Evolutionary conservation across 2,888 invertebrate species (phyloP), one percentile per base, ranked within the genome.

Genomic region (Metacarcinus magister): DNA sequence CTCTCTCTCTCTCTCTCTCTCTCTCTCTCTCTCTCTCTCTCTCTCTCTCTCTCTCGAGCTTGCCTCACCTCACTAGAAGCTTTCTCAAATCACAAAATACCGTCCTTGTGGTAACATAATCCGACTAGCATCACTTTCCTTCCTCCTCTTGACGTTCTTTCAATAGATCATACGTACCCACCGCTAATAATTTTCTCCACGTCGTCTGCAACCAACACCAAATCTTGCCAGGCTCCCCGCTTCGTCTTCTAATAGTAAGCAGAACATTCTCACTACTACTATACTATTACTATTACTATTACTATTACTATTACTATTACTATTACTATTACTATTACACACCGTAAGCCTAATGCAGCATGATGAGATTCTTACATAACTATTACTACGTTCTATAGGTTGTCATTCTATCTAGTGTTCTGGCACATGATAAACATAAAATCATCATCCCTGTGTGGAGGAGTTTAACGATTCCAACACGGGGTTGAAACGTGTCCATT

Each of bases 1-100:
- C 82, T 82, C 82, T 82, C 82, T 82, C 82, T 82, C 82, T 82
- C 82, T 82, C 82, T 82, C 82, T 82, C 82, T 82, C 82, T 82
- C 82, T 82, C 82, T 82, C 82, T 82, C 82, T 82, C 82, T 82
- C 82, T 32, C 82, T 32, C 32, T 67, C 67, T 67, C 67, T 67
- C 67, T 67, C 67, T 19, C 67, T 13, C n/a, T n/a, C n/a, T n/a
- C n/a, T n/a, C n/a, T n/a, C n/a, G n/a, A n/a, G n/a, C n/a, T n/a
- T 67, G 67, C 1, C 67, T 67, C 67, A 67, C 67, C n/a, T 67
- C 67, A 67, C 67, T 4, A 23, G n/a, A 67, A 67, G 67, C 23
- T 16, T 67, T 67, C n/a, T 23, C 67, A 67, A 67, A 67, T 67
- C n/a, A 67, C 67, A 10, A 67, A 10, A 23, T 23, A n/a, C 67